Evolutionary conservation across 2,888 invertebrate genomes (phyloP), one percentile per base, ranked within the genome.

Genomic region (Carabus problematicus): DNA sequence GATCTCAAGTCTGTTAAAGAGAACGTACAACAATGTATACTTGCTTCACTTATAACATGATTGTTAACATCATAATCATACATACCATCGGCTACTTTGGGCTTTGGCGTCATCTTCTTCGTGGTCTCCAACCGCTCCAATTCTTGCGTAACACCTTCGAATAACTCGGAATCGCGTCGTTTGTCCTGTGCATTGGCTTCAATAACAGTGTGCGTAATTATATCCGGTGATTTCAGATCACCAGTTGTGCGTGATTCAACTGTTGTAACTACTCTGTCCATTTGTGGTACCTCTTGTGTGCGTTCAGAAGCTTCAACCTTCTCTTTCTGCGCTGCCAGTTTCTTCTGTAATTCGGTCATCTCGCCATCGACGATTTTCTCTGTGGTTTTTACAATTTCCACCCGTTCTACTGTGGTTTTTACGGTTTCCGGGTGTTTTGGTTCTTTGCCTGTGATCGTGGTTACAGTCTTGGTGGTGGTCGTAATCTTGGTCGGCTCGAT

Each of bases 1-100:
- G 85, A 86, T 75, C 82, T 81, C 60, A 87, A 81, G 82, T 88
- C 89, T 88, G 82, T 11, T 29, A 39, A 56, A 19, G n/a, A 45
- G 14, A 45, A 12, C 14, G 14, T 45, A 45, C 14, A 9, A 42
- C 8, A 45, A 3, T 45, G 14, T 12, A 12, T 45, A 45, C 9
- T 14, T 52, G 45, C 52, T 3, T 6, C 1, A 2, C 1, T 14
- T 52, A 8, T 52, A 9, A 11, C 16, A 52, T 3, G 3, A 8
- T 14, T 12, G 4, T 1, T 4, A 16, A 7, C 18, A 18, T 4
- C n/a, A 49, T 9, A 11, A 8, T 14, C 29, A 14, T 29, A 71
- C 73, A 71, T 70, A 79, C 78, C 78, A 75, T 78, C 79, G 42
- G 72, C 73, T 42, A 75, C 72, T 45, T 74, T 74, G 54, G 77